These are phyloP conservation scores for Labeo rohita DNA, from an alignment of 2,113 vertebrate genomes.

Conservation along the genomic window DNA sequence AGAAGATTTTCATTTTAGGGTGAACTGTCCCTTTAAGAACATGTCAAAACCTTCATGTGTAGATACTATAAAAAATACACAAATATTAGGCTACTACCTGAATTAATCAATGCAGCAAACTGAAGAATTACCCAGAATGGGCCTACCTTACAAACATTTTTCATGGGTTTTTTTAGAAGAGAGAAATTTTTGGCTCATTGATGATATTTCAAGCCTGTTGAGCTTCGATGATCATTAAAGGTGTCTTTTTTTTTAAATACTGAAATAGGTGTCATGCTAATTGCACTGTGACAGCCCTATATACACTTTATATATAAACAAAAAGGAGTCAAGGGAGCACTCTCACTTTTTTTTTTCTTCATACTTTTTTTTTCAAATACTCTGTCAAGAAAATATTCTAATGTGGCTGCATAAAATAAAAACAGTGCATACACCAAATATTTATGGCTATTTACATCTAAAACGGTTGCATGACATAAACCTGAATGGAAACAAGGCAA, in stretches of 20 bases:
- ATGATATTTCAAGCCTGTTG: not conserved
- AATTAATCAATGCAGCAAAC: not conserved
- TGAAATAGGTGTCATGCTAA: too few relatives aligned
- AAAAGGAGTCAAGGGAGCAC: not conserved
- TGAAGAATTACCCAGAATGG: not conserved
- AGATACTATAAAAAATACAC: not conserved
- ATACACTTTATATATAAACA: not conserved
- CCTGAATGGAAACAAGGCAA: not conserved
- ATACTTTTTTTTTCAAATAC: not conserved
- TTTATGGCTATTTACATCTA: not conserved
- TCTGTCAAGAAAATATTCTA: not conserved
- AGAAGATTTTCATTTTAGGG: too few relatives aligned
- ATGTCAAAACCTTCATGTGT: not conserved
- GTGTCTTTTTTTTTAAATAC: not conserved
- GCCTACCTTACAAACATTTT: not conserved
- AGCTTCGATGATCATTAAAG: not conserved
- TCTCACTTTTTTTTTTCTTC: not conserved
- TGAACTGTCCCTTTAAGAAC: not conserved
- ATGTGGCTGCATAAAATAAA: not conserved
- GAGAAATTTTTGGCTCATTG: not conserved
- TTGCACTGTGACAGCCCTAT: not conserved
- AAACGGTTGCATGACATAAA: not conserved
- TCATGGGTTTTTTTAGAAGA: not conserved
- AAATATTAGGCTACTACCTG: not conserved
- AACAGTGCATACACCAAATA: not conserved